Conservation (phyloP, 2,797 vertebrate species). For the Aulostomus chinensis region DNA sequence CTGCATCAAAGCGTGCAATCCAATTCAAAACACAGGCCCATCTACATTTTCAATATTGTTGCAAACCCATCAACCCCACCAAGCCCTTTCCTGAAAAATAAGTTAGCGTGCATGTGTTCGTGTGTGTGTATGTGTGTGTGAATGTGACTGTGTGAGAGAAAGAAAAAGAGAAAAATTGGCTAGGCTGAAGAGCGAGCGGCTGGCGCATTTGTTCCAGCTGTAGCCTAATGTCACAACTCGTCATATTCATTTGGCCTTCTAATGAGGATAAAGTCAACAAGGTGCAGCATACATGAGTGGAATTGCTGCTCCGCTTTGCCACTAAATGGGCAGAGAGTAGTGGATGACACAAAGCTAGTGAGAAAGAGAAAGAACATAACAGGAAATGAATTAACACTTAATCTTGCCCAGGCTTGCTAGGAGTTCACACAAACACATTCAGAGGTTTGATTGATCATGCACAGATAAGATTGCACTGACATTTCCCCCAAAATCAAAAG, state of each 20-base stretch:
- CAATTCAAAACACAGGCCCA: conserved; percentile 80
- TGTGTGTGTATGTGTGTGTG: conserved; percentile 34
- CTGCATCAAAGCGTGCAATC: conserved; percentile 86
- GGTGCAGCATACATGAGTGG: conserved; percentile 59
- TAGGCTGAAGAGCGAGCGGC: conserved; percentile 63
- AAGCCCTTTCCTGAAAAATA: conserved; percentile 51
- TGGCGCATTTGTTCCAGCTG: conserved; percentile 83
- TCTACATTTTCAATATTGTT: conserved; percentile 77
- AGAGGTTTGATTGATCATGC: conserved; percentile 1
- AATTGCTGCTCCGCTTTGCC: conserved; percentile 15
- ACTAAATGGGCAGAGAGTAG: conserved; percentile 41
- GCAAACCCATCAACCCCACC: conserved; percentile 66
- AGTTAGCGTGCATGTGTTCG: conserved; percentile 30
- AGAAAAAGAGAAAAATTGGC: conserved; percentile 63
- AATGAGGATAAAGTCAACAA: conserved; percentile 81
- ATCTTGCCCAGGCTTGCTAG: conserved; percentile 5
- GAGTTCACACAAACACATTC: conserved; percentile 23
- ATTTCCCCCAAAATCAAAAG: conserved; percentile 49
- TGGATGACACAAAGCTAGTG: conserved; percentile 2
- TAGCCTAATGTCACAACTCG: conserved; percentile 82
- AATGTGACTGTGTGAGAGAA: conserved; percentile 17
- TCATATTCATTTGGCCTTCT: conserved; percentile 83
- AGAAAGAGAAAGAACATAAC: conserved; percentile 5
- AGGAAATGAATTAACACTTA: conserved; percentile 48
- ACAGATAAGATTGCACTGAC: conserved; percentile 27